phyloP scores from a whole-genome alignment of 2,797 vertebrate species.

The Myotis findleyi region DNA sequence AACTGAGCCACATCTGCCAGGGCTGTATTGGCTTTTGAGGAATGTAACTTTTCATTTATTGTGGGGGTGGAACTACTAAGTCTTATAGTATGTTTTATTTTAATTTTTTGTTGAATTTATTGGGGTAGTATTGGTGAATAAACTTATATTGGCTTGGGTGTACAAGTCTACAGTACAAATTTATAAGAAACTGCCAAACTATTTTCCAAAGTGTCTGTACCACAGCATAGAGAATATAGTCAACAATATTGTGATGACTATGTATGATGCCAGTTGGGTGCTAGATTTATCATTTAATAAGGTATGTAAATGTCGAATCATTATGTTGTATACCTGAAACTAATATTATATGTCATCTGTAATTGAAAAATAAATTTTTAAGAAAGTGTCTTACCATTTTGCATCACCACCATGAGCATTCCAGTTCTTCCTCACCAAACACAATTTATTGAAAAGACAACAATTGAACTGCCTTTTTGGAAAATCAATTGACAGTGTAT shows the following conservation, averaged over 20 bases:
- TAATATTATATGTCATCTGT: not conserved
- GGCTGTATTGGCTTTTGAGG: not conserved
- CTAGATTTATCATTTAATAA: not conserved
- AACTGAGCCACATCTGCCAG: not conserved
- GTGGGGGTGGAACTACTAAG: not conserved
- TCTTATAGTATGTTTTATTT: not conserved
- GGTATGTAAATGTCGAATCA: not conserved
- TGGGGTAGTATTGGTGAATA: not conserved
- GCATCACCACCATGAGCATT: not conserved
- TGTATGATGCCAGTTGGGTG: not conserved
- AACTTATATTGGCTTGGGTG: not conserved
- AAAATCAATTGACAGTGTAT: not conserved
- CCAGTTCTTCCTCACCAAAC: not conserved
- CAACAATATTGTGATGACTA: not conserved
- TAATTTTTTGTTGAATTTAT: not conserved
- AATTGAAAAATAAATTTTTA: not conserved
- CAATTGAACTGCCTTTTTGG: not conserved
- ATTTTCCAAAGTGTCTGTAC: not conserved
- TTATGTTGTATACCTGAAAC: not conserved
- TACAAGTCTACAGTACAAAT: not conserved
- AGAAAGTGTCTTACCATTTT: not conserved
- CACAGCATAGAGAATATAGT: not conserved
- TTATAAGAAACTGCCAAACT: not conserved
- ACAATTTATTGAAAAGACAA: not conserved
- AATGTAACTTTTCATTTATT: constrained; percentile 2